These are phyloP conservation scores for Heteractis magnifica DNA, from an alignment of 92 coral and sea anemone species.

Conservation along the genomic window DNA sequence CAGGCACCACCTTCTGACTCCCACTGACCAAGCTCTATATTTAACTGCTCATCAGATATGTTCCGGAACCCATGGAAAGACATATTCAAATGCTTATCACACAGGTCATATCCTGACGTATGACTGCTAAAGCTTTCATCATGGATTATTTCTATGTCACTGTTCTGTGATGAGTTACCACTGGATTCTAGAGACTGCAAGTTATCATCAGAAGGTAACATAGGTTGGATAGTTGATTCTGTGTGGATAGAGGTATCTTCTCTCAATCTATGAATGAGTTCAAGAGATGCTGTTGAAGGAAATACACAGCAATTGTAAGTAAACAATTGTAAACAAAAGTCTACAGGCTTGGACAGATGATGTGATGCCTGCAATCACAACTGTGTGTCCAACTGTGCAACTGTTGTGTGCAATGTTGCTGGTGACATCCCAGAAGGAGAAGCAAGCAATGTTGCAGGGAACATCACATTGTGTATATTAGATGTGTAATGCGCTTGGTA, in stretches of 20 bases:
- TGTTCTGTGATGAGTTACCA: constrained; percentile 49
- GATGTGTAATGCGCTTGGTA: too few species aligned
- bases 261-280: constrained; percentile 9
- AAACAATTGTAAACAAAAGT: too few species aligned
- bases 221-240: not conserved
- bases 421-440: too few species aligned
- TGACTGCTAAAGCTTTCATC: constrained; percentile 33
- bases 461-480: not conserved
- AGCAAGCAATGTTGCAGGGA: not conserved
- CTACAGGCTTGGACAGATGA: too few species aligned
- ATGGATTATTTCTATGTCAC: constrained; percentile 69
- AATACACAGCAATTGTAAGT: not conserved
- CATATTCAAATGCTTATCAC: constrained; percentile 1
- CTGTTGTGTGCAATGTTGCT: too few species aligned
- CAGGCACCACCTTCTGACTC: constrained; percentile 62
- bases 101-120: constrained; percentile 15
- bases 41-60: constrained; percentile 26
- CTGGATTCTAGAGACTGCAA: not conserved
- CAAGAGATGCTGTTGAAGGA: constrained; percentile 8
- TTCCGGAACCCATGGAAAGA: not conserved
- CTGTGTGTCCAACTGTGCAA: not conserved
- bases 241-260: constrained; percentile 6
- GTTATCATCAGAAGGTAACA: not conserved
- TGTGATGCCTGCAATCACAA: too few species aligned
- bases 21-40: constrained; percentile 35